Conservation (phyloP, 1,140 invertebrate genomes). For the honey bee (Apis mellifera) region Amel_HAv3.1 CM009946.2:2956001-2956500, state of each 20-base stretch:
- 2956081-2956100: constrained; percentile 35
- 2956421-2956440: constrained; percentile 13
- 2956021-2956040: constrained; percentile 22
- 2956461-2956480: not conserved
- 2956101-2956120: constrained; percentile 48
- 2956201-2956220: constrained; percentile 10
- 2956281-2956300: constrained; percentile 34
- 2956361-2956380: not conserved
- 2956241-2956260: constrained; percentile 44
- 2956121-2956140: constrained; percentile 32
- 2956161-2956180: not conserved
- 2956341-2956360: constrained; percentile 1
- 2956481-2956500: not conserved
- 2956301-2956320: constrained; percentile 5
- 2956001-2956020: constrained; percentile 35
- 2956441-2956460: not conserved
- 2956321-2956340: not conserved
- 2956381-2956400: constrained; percentile 13
- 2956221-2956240: constrained; percentile 32
- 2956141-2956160: constrained; percentile 3
- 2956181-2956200: constrained; percentile 24
- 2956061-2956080: constrained; percentile 6
- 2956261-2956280: constrained; percentile 33
- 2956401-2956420: constrained; percentile 5
- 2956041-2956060: constrained; percentile 24